Conservation (phyloP, 2,797 vertebrate species). For the Leuciscus waleckii region DNA sequence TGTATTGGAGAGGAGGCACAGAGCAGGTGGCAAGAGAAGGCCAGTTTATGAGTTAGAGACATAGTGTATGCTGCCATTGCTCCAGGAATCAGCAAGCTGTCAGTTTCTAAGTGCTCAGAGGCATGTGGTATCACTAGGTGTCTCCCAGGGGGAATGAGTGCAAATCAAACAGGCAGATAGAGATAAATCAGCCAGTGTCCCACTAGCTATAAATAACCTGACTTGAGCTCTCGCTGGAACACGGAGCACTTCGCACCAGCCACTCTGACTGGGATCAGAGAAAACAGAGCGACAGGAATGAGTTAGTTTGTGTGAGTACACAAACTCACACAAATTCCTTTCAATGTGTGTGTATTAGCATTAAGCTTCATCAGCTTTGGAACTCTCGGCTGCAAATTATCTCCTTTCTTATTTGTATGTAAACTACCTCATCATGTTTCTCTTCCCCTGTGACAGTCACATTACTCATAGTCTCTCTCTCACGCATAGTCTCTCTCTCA, state of each 20-base stretch:
- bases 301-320: slow-evolving; percentile 21
- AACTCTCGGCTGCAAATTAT: slow-evolving; percentile 45
- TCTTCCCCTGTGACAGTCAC: slow-evolving; percentile 46
- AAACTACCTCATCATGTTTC: slow-evolving; percentile 46
- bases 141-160: slow-evolving; percentile 46
- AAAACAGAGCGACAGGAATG: slow-evolving; percentile 58
- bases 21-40: slow-evolving; percentile 21
- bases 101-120: slow-evolving; percentile 29
- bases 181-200: slow-evolving; percentile 69
- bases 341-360: slow-evolving; percentile 39
- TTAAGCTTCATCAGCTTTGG: slow-evolving; percentile 51
- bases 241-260: slow-evolving; percentile 77
- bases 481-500: slow-evolving; percentile 41
- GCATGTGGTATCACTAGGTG: slow-evolving; percentile 39
- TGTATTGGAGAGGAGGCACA: background rate
- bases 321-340: background rate
- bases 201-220: slow-evolving; percentile 78
- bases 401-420: slow-evolving; percentile 49
- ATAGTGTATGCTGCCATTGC: slow-evolving; percentile 29
- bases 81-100: slow-evolving; percentile 50
- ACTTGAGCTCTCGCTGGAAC: slow-evolving; percentile 72
- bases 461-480: slow-evolving; percentile 44
- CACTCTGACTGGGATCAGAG: slow-evolving; percentile 68
- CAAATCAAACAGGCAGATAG: slow-evolving; percentile 48
- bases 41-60: slow-evolving; percentile 19